Base-by-base conservation (phyloP, 2,888 invertebrate species). In the Cancer borealis region DNA sequence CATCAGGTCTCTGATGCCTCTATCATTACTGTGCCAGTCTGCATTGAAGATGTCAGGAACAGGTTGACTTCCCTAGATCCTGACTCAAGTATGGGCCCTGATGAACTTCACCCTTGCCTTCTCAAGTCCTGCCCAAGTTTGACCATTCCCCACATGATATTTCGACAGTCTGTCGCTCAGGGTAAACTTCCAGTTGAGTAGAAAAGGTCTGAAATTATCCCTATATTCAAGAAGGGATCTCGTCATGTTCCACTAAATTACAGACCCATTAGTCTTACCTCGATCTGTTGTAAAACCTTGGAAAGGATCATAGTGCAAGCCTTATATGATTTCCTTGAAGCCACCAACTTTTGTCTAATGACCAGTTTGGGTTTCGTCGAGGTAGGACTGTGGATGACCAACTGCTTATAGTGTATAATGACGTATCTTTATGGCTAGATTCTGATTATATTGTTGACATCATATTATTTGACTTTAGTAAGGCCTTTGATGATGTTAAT, bases 331-430 rank as follows among this genome's bases (percentile, higher is more conserved):
- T 90, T 90, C 54, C 10, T 90, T 54, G 89, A 90, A 14, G 5
- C n/a, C n/a, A 90, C 49, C 21, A 49, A n/a, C 5, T 90, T n/a
- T n/a, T 90, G 73, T 46, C 73, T 1, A 46, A 91, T 47, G 92
- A 79, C 92, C 92, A 92, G 26, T 79, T n/a, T 79, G 92, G 92
- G 30, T 92, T 92, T n/a, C 79, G 47, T 21, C 47, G 14, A n/a
- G 92, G 79, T n/a, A 91, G 91, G 49, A 92, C n/a, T n/a, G n/a
- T n/a, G n/a, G n/a, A n/a, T n/a, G n/a, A n/a, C n/a, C n/a, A n/a
- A n/a, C n/a, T n/a, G n/a, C n/a, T n/a, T n/a, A n/a, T n/a, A n/a
- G n/a, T n/a, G n/a, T n/a, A n/a, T n/a, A n/a, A n/a, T n/a, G n/a
- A n/a, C n/a, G n/a, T n/a, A n/a, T n/a, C n/a, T n/a, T n/a, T n/a